Percentiles rank a stretch among this genome's conserved stretches.
phyloP scores from a whole-genome alignment of 64 coral and sea anemone genomes.

The Trachythela sp. region DNA sequence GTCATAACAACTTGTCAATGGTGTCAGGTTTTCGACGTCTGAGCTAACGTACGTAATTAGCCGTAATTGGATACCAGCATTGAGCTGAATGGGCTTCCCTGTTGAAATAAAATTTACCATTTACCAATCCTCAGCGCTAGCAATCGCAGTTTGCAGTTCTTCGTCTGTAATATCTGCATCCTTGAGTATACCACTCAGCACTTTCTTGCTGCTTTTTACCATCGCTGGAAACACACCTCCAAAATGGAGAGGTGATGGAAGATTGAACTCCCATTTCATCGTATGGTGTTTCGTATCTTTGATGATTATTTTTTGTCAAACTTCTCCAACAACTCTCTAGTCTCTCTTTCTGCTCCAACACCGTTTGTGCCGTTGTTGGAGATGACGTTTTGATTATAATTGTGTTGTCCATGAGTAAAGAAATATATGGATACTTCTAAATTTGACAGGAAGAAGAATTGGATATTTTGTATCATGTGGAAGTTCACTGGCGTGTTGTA shows the following conservation, averaged over 20 bases:
- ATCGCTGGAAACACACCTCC: constrained; percentile 48
- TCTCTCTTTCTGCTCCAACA: constrained; percentile 24
- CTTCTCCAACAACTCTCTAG: background rate
- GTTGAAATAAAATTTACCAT: too few species aligned
- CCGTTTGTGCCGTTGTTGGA: constrained; percentile 37
- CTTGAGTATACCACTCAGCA: constrained; percentile 22
- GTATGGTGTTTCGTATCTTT: constrained; percentile 9
- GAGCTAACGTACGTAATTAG: constrained; percentile 47
- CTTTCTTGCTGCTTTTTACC: constrained; percentile 47
- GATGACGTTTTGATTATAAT: constrained; percentile 46
- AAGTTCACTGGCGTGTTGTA: constrained; percentile 40
- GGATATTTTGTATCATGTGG: constrained; percentile 50
- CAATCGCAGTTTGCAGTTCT: constrained; percentile 38
- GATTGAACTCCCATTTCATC: constrained; percentile 49
- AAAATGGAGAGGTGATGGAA: constrained; percentile 35
- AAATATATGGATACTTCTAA: too few species aligned
- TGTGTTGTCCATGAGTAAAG: too few species aligned
- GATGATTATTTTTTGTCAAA: constrained; percentile 8
- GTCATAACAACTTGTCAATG: too few species aligned
- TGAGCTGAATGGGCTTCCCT: too few species aligned
- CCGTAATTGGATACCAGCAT: constrained; percentile 45
- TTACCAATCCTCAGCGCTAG: constrained; percentile 28
- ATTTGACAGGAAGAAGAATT: too few species aligned
- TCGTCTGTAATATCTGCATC: constrained; percentile 43
- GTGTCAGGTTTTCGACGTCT: constrained; percentile 20